Base-by-base conservation (phyloP, 2,888 invertebrate species). In the Seira musarum region DNA sequence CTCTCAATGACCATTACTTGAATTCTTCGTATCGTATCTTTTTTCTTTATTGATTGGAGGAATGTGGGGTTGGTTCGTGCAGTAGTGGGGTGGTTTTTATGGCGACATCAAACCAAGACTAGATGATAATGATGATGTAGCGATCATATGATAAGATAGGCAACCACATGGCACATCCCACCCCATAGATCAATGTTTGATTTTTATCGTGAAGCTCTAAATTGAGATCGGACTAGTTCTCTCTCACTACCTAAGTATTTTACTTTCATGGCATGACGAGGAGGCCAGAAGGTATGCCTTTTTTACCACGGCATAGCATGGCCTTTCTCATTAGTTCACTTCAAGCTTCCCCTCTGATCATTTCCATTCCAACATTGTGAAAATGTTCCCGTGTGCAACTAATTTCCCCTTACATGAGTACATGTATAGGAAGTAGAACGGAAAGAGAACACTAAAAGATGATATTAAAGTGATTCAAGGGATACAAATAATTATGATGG, bases 111-210 rank as follows among this genome's bases (percentile, higher is more conserved):
- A 2, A 30, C 8, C 30, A 30, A 30, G 30, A 30, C 2, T 2
- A 30, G 30, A 30, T 30, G 30, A 8, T 30, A 30, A 30, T 30
- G 30, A 30, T 30, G 30, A 30, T 30, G 30, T 30, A 30, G 30
- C 8, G 30, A 30, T 30, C 3, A 30, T 30, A 30, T 30, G 30
- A 30, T 30, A 30, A 30, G 30, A 30, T 30, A 30, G 30, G 30
- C 30, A 30, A 30, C 53, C 57, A 65, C 22, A 72, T 61, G 17
- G 60, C 66, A 40, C 22, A 71, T 70, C 60, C 57, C 22, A 71
- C 65, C 66, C 40, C 49, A 40, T 71, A 63, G 60, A 72, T 77
- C 70, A 65, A 40, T 71, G 61, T 79, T 72, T 67, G 67, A 79
- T 72, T 79, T 68, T 67, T 72, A 72, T 79, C 67, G 63, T 53